These are phyloP conservation scores for Taeniopygia guttata DNA, from an alignment of 2,797 vertebrate genomes.

Conservation along the genomic window DNA sequence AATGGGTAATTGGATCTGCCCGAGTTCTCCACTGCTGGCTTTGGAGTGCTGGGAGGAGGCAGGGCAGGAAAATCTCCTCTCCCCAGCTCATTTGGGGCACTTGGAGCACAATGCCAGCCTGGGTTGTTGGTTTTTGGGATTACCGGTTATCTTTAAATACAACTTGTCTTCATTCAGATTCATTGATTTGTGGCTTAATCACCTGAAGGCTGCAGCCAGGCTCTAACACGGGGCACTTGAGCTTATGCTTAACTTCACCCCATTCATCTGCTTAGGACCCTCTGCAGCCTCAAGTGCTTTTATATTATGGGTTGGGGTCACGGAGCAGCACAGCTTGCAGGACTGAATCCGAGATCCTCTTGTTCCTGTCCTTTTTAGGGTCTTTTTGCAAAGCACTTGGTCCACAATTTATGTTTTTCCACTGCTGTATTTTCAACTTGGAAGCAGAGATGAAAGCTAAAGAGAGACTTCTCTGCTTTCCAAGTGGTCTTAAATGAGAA, in stretches of 20 bases:
- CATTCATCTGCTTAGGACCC: constrained; percentile 21
- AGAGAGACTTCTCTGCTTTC: background rate
- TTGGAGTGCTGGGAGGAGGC: background rate
- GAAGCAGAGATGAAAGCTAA: background rate
- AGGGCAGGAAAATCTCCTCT: background rate
- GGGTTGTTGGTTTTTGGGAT: constrained; percentile 24
- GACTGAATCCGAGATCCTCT: background rate
- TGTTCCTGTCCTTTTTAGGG: background rate
- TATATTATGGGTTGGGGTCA: background rate
- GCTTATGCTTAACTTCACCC: background rate
- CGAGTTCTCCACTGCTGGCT: background rate
- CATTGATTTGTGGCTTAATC: constrained; percentile 32
- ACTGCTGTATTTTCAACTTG: background rate
- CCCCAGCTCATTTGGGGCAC: background rate
- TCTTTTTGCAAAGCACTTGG: background rate
- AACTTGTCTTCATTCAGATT: background rate
- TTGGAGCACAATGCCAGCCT: background rate
- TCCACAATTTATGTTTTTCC: background rate
- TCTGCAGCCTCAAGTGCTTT: constrained; percentile 17
- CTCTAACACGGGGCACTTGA: background rate
- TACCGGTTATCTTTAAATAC: background rate
- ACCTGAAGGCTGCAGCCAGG: background rate
- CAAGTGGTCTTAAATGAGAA: background rate
- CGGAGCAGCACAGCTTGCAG: background rate
- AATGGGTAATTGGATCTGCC: background rate